A percentile compares a stretch with the other conserved stretches of the same genome.
phyloP scores from a whole-genome alignment of 2,113 vertebrate genomes.

The Mastomys natalensis region DNA sequence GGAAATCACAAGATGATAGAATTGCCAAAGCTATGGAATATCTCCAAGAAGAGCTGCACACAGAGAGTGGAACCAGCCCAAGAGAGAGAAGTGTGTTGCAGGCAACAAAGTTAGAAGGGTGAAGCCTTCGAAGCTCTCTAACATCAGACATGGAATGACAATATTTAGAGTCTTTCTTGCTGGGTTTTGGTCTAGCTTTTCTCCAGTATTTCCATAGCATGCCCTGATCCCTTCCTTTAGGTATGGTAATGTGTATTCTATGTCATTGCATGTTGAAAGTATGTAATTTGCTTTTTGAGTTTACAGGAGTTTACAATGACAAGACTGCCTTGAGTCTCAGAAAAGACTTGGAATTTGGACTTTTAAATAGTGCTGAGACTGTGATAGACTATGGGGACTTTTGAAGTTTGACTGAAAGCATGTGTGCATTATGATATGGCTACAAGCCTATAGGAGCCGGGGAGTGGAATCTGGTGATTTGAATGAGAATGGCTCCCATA shows the following conservation, averaged over 20 bases:
- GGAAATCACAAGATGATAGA: neutral
- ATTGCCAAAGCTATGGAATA: neutral
- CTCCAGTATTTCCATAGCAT: neutral
- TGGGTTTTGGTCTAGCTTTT: neutral
- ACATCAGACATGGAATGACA: neutral
- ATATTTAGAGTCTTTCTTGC: neutral
- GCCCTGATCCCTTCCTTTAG: neutral
- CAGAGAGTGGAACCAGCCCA: neutral
- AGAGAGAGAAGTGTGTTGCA: neutral
- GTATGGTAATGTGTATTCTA: neutral
- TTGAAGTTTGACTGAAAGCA: neutral
- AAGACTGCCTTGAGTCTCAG: neutral
- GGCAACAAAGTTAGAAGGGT: neutral
- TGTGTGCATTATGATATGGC: neutral
- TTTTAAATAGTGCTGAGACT: neutral
- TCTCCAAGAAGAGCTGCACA: neutral
- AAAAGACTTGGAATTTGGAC: neutral
- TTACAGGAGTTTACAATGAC: neutral
- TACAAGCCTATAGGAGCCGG: neutral
- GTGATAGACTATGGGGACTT: neutral
- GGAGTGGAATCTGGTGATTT: neutral
- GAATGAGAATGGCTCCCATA: neutral
- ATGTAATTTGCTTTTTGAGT: neutral
- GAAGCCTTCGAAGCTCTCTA: neutral
- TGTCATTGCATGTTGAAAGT: neutral